Conservation (phyloP, 2,113 vertebrate species). For the Trematocara unimaculatum region DNA sequence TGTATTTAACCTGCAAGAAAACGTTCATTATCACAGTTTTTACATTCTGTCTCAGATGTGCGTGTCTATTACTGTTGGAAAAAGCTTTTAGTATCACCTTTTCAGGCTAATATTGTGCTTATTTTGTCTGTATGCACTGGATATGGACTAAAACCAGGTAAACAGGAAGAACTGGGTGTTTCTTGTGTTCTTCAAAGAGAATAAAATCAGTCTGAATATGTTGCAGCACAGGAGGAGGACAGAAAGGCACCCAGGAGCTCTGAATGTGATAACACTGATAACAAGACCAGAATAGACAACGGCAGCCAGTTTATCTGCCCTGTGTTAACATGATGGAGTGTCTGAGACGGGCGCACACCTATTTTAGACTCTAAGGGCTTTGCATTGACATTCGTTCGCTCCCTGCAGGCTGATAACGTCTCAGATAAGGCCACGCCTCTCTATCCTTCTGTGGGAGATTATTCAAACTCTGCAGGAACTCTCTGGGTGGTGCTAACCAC, state of each 20-base stretch:
- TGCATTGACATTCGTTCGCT: accelerated
- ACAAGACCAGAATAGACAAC: conserved; percentile 35
- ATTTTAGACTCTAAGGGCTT: background rate
- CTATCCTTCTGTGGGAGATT: background rate
- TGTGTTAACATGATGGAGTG: background rate
- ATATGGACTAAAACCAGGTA: background rate
- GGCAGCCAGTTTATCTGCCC: background rate
- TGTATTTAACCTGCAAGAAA: conserved; percentile 73
- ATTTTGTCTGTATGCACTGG: background rate
- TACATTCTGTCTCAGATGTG: accelerated
- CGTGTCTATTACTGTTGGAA: background rate
- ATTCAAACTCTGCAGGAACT: background rate
- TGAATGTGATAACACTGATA: conserved; percentile 60
- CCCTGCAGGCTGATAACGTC: background rate
- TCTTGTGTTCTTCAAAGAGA: background rate
- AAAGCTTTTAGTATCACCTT: background rate
- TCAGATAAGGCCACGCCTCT: accelerated
- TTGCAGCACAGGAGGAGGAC: background rate
- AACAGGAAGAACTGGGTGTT: background rate
- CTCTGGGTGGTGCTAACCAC: background rate
- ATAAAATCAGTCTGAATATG: background rate
- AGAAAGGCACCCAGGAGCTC: background rate
- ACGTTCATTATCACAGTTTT: background rate
- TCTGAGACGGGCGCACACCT: background rate
- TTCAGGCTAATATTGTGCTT: background rate